Evolutionary conservation across 2,888 invertebrate species (phyloP).

Genomic region (Conops quadrifasciatus): DNA sequence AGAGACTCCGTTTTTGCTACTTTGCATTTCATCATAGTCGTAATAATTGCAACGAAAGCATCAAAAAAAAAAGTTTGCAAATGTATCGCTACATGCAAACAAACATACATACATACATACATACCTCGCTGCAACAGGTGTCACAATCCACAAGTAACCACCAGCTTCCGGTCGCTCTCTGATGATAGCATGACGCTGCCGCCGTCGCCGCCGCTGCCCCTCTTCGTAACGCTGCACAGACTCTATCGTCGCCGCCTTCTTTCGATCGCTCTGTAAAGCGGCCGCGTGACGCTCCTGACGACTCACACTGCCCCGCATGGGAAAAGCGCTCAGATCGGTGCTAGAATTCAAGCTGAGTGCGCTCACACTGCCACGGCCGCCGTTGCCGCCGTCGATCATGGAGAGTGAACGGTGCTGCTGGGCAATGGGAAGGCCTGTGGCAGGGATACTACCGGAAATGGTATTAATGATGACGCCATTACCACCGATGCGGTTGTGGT

Average conservation of each 20-base stretch:
- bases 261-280: background rate
- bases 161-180: slow-evolving; percentile 44
- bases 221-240: slow-evolving; percentile 13
- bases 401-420: background rate
- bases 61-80: too few species aligned
- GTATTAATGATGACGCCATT: slow-evolving; percentile 57
- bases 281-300: slow-evolving; percentile 21
- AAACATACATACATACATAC: too few species aligned
- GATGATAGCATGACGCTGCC: slow-evolving; percentile 27
- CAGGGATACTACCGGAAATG: slow-evolving; percentile 60
- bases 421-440: slow-evolving; percentile 45
- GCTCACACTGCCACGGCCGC: slow-evolving; percentile 54
- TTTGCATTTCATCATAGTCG: too few species aligned
- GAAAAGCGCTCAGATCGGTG: slow-evolving; percentile 46
- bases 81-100: too few species aligned
- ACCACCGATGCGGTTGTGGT: slow-evolving; percentile 13
- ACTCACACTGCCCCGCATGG: slow-evolving; percentile 31
- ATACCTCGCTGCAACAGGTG: slow-evolving; percentile 66
- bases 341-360: slow-evolving; percentile 46
- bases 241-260: slow-evolving; percentile 25
- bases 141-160: slow-evolving; percentile 64
- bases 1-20: too few species aligned
- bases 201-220: slow-evolving; percentile 38
- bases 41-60: too few species aligned
- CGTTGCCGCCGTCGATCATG: slow-evolving; percentile 40